Evolutionary conservation across 2,888 invertebrate species (phyloP).

Genomic region (Polydrusus pterygomalis): DNA sequence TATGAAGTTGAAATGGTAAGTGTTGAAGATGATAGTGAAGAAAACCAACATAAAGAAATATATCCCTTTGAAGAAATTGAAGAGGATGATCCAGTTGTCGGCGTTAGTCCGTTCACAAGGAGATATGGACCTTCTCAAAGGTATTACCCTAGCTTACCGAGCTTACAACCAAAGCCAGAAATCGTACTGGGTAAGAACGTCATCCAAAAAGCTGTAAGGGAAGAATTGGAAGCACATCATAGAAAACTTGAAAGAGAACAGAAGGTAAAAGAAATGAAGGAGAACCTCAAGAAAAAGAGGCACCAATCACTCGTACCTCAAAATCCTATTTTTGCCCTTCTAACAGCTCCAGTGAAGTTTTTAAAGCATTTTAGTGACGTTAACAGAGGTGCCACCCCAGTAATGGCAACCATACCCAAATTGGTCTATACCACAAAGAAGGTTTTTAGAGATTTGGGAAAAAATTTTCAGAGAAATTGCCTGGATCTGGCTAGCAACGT

Average conservation of each 20-base stretch:
- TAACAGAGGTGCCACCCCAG: constrained; percentile 62
- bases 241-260: constrained; percentile 47
- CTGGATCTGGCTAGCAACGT: constrained; percentile 65
- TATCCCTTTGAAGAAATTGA: constrained; percentile 25
- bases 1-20: constrained; percentile 53
- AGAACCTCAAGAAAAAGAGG: constrained; percentile 30
- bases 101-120: constrained; percentile 4
- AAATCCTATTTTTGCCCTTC: constrained; percentile 65
- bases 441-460: constrained; percentile 66
- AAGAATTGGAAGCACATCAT: constrained; percentile 57
- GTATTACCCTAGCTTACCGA: not conserved
- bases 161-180: constrained; percentile 54
- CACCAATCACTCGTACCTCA: constrained; percentile 57
- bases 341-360: constrained; percentile 66
- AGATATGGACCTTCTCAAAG: not conserved
- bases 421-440: constrained; percentile 64
- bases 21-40: constrained; percentile 47
- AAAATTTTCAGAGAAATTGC: constrained; percentile 65
- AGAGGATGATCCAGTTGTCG: constrained; percentile 42
- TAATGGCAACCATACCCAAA: constrained; percentile 65
- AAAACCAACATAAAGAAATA: constrained; percentile 17
- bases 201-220: constrained; percentile 56
- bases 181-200: constrained; percentile 45
- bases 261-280: constrained; percentile 50
- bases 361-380: constrained; percentile 64